These are phyloP conservation scores for Chrysolina americana DNA, from an alignment of 2,888 invertebrate genomes.

Conservation along the genomic window DNA sequence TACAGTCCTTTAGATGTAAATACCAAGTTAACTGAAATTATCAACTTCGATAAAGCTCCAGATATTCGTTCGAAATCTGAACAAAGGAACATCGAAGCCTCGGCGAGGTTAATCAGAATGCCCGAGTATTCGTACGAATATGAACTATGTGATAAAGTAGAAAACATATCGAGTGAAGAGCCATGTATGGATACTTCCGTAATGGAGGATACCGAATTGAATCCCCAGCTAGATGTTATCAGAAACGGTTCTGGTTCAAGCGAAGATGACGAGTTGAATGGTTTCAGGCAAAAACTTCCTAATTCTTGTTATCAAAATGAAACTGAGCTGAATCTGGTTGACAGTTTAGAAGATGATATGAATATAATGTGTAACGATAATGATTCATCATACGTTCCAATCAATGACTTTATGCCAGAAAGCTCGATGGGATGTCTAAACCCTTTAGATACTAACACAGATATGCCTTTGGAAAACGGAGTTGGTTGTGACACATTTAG, in stretches of 20 bases:
- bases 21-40: constrained; percentile 56
- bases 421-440: background rate
- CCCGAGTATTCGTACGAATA: background rate
- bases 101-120: background rate
- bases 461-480: background rate
- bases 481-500: background rate
- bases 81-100: background rate
- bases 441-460: background rate
- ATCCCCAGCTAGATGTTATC: background rate
- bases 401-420: background rate
- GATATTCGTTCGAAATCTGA: constrained; percentile 8
- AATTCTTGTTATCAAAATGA: constrained; percentile 13
- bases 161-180: constrained; percentile 13
- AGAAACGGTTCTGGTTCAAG: constrained; percentile 2
- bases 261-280: background rate
- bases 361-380: background rate
- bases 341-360: constrained; percentile 22
- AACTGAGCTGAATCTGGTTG: constrained; percentile 9
- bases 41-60: constrained; percentile 41
- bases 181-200: background rate
- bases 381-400: background rate
- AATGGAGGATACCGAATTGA: background rate
- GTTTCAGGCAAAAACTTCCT: background rate
- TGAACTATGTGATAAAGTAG: constrained; percentile 1
- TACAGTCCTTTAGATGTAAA: constrained; percentile 58